Conservation (phyloP, 1,140 invertebrate species). For the Leptinotarsa texana region DNA sequence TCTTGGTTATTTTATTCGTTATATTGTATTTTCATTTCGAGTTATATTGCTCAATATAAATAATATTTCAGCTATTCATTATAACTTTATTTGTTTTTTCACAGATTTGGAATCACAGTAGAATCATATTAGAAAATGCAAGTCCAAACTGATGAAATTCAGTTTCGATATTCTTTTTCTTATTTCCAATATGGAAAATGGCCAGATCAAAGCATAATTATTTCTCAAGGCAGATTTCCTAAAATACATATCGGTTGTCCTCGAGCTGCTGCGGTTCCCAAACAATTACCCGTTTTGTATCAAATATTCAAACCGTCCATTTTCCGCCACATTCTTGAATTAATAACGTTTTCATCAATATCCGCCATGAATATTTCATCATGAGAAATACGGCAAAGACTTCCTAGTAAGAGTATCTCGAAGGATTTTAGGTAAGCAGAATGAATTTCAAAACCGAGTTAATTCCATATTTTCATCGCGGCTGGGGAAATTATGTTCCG, state of each 20-base stretch:
- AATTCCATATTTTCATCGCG: slow-evolving; percentile 2
- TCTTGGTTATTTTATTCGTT: too few species aligned
- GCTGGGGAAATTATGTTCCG: background rate
- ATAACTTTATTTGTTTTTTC: too few species aligned
- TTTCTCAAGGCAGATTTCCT: background rate
- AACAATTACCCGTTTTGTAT: background rate
- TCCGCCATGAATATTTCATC: background rate
- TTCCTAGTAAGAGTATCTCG: background rate
- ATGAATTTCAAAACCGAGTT: background rate
- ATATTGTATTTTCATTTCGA: too few species aligned
- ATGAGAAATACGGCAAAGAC: background rate
- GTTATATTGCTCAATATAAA: too few species aligned
- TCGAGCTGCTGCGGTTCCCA: background rate
- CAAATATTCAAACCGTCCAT: background rate
- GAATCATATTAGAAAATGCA: too few species aligned
- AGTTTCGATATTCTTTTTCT: background rate
- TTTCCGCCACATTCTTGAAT: background rate
- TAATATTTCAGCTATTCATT: too few species aligned
- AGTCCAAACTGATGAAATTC: too few species aligned
- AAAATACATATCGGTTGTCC: background rate
- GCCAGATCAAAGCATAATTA: background rate
- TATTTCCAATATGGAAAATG: background rate
- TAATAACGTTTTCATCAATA: background rate
- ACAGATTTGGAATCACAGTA: too few species aligned
- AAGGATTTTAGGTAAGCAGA: background rate